These are phyloP conservation scores for Holacanthella duospinosa DNA, from an alignment of 2,888 invertebrate species.

Conservation along the genomic window DNA sequence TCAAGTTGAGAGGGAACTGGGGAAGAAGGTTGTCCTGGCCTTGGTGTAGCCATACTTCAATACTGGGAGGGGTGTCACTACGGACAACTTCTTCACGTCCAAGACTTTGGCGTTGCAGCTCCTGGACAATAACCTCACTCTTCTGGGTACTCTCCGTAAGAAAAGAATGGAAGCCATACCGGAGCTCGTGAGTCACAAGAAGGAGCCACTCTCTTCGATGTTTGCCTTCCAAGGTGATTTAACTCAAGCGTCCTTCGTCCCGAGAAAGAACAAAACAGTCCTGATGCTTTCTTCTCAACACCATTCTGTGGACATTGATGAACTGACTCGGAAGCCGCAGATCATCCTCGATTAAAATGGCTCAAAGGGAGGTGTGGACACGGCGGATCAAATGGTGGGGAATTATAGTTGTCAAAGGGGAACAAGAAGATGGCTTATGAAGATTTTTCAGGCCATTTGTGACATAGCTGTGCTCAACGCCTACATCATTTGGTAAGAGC, in stretches of 20 bases:
- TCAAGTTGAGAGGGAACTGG: neutral
- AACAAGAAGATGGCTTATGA: neutral
- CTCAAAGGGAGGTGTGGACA: neutral
- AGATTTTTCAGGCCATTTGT: neutral
- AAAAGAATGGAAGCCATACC: neutral
- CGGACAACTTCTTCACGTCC: neutral
- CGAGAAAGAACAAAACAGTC: neutral
- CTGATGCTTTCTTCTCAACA: neutral
- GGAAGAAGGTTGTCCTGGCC: neutral
- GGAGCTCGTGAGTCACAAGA: neutral
- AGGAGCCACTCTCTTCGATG: neutral
- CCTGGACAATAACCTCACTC: neutral
- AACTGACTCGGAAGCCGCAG: neutral
- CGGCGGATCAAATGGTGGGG: neutral
- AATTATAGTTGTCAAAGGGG: neutral
- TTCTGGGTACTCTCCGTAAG: neutral
- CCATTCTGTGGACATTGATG: neutral
- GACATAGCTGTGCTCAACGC: neutral
- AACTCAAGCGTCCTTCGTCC: neutral
- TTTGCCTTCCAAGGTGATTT: too few species aligned
- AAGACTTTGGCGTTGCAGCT: neutral
- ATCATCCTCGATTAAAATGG: neutral
- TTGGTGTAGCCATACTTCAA: neutral
- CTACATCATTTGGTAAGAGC: neutral
- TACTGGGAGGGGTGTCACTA: neutral